phyloP scores from a whole-genome alignment of 1,140 invertebrate species.

The Aphis craccivora region DNA sequence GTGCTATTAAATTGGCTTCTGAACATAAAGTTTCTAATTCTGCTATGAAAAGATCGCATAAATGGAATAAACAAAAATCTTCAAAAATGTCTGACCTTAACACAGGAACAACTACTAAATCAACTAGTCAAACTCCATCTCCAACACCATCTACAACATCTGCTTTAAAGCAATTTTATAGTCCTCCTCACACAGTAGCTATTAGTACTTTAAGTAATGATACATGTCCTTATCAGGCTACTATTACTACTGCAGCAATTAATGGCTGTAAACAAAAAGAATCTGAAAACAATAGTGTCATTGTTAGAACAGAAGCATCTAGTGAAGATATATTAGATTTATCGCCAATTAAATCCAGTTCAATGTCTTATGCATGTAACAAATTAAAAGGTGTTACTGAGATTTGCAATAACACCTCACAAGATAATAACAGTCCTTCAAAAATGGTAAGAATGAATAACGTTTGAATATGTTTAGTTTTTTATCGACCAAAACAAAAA shows the following conservation, averaged over 20 bases:
- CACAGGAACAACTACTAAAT: not conserved
- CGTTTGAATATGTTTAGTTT: slow-evolving; percentile 35
- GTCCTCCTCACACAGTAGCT: not conserved
- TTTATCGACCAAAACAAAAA: not conserved
- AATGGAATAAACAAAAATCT: slow-evolving; percentile 41
- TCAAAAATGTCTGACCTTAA: not conserved
- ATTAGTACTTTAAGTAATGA: slow-evolving; percentile 42
- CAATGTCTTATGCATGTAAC: not conserved
- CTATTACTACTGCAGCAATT: slow-evolving; percentile 17
- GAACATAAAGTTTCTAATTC: slow-evolving; percentile 55
- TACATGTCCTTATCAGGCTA: slow-evolving; percentile 43
- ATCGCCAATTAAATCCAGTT: slow-evolving; percentile 46
- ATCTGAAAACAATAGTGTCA: slow-evolving; percentile 34
- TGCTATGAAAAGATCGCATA: slow-evolving; percentile 34
- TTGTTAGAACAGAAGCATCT: slow-evolving; percentile 11
- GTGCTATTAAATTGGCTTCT: slow-evolving; percentile 50
- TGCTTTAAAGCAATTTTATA: not conserved
- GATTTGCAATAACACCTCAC: slow-evolving; percentile 27
- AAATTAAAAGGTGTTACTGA: slow-evolving; percentile 49
- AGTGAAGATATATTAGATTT: slow-evolving; percentile 56
- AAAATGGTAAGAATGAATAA: slow-evolving; percentile 54
- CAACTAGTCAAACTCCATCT: slow-evolving; percentile 27
- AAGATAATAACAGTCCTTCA: slow-evolving; percentile 32
- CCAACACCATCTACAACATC: not conserved
- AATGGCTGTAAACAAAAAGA: slow-evolving; percentile 46